phyloP scores from a whole-genome alignment of 2,113 vertebrate species.

The Hiodon alosoides region DNA sequence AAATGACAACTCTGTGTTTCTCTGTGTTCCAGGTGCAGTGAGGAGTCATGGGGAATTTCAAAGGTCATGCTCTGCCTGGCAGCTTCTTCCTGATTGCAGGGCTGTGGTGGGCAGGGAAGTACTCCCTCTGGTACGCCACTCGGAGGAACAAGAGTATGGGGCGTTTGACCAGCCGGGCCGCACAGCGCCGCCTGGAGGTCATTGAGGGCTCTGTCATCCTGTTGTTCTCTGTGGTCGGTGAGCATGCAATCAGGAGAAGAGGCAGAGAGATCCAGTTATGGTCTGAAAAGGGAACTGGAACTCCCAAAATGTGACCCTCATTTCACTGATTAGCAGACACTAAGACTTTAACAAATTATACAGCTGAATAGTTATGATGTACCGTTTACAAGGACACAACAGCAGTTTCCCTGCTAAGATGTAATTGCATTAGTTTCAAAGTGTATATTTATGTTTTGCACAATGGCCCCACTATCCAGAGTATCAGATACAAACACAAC shows the following conservation, averaged over 20 bases:
- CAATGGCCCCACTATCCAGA: too few species aligned
- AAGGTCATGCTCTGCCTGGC: constrained; percentile 87
- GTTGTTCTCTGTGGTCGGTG: constrained; percentile 77
- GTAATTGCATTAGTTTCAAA: too few species aligned
- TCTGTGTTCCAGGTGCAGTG: constrained; percentile 17
- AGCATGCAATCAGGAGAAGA: constrained; percentile 33
- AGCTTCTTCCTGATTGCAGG: constrained; percentile 78
- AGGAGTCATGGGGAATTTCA: constrained; percentile 81
- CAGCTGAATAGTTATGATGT: too few species aligned
- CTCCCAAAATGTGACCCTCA: too few species aligned
- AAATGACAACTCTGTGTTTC: background rate
- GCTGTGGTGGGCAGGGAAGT: constrained; percentile 87
- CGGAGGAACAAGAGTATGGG: constrained; percentile 75
- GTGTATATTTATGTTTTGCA: too few species aligned
- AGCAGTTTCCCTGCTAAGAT: too few species aligned
- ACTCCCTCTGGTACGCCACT: constrained; percentile 72
- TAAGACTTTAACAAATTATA: too few species aligned
- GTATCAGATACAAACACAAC: too few species aligned
- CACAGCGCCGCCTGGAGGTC: constrained; percentile 77
- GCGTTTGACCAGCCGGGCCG: constrained; percentile 67
- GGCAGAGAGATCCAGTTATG: background rate
- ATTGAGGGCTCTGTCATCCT: constrained; percentile 68
- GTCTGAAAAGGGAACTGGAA: background rate
- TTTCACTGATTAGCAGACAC: too few species aligned
- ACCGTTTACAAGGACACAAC: too few species aligned